Percentiles rank a stretch among this genome's conserved stretches.
Evolutionary conservation across 2,797 vertebrate species (phyloP).

Genomic region (Notolabrus celidotus): DNA sequence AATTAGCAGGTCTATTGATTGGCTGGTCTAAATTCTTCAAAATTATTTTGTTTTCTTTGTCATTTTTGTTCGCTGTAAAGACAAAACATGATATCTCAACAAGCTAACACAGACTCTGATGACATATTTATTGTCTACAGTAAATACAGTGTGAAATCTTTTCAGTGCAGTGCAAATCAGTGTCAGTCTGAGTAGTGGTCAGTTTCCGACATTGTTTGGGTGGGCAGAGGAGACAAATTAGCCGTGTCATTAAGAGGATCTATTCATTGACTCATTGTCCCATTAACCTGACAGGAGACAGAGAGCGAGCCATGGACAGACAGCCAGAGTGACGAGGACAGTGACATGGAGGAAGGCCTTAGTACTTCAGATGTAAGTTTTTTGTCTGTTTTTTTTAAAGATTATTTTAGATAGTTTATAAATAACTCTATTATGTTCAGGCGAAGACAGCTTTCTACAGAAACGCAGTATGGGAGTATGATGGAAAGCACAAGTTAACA

Average conservation of each 20-base stretch:
- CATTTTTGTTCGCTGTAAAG: background rate
- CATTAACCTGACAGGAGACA: constrained; percentile 85
- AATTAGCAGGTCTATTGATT: background rate
- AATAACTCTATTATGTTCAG: background rate
- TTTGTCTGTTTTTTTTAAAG: background rate
- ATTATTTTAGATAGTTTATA: background rate
- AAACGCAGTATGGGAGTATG: background rate
- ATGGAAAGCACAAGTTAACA: background rate
- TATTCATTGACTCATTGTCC: constrained; percentile 21
- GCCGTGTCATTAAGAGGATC: constrained; percentile 17
- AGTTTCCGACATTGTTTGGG: constrained; percentile 1
- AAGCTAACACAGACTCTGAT: too few species aligned
- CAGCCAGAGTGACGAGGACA: constrained; percentile 90
- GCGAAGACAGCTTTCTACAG: background rate
- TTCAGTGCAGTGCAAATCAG: background rate
- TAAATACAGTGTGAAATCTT: too few species aligned
- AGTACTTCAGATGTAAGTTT: constrained; percentile 80
- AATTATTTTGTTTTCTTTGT: background rate
- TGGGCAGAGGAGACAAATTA: constrained; percentile 30
- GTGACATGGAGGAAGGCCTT: constrained; percentile 89
- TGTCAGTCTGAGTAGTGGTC: background rate
- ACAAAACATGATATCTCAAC: background rate
- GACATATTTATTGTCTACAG: too few species aligned
- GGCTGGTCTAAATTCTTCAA: background rate
- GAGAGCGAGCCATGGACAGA: constrained; percentile 89